Conservation (phyloP, 1,140 invertebrate genomes). For the Phortica variegata region DNA sequence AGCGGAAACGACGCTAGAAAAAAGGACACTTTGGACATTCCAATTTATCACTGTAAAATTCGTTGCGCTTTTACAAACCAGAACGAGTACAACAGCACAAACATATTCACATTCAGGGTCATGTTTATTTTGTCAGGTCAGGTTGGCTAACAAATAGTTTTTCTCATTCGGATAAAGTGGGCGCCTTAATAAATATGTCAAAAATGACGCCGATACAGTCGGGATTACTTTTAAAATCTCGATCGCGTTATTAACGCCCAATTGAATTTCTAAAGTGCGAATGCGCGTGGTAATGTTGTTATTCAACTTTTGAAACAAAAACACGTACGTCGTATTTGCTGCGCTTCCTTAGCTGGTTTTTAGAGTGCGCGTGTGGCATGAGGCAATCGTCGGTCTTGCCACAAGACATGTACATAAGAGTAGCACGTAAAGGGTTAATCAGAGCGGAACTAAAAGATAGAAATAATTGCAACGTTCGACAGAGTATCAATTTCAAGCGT, state of each 20-base stretch:
- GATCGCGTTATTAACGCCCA: constrained; percentile 37
- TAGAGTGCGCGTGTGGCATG: too few species aligned
- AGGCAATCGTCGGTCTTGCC: too few species aligned
- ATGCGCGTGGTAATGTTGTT: too few species aligned
- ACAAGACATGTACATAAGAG: too few species aligned
- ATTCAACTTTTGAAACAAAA: too few species aligned
- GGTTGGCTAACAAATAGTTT: not conserved
- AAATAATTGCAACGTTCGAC: too few species aligned
- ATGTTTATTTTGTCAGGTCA: constrained; percentile 1
- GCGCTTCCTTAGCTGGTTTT: too few species aligned
- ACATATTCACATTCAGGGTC: constrained; percentile 25
- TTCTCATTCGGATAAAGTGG: constrained; percentile 12
- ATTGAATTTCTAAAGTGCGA: constrained; percentile 35
- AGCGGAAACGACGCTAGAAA: constrained; percentile 18
- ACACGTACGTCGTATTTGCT: too few species aligned
- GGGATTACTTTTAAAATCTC: not conserved
- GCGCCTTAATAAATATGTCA: constrained; percentile 46
- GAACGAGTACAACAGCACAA: too few species aligned
- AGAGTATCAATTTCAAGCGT: too few species aligned
- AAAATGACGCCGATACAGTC: constrained; percentile 38
- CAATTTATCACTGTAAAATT: constrained; percentile 35
- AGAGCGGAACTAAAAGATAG: too few species aligned
- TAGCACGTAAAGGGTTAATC: too few species aligned
- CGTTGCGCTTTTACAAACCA: constrained; percentile 34
- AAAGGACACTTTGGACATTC: constrained; percentile 4